phyloP scores from a whole-genome alignment of 2,888 invertebrate genomes.

The Sycophila texana region DNA sequence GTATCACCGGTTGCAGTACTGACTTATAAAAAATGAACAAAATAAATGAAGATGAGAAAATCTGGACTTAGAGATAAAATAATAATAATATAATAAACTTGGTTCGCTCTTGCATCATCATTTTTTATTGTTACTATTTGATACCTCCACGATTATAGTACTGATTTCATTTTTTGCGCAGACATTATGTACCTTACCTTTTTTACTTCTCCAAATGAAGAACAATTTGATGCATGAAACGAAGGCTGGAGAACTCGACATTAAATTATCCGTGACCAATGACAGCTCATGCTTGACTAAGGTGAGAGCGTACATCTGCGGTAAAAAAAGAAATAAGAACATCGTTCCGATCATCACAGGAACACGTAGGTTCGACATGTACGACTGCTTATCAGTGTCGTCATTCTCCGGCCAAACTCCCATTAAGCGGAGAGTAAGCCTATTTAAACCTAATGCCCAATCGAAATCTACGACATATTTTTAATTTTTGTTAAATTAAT shows the following conservation, averaged over 20 bases:
- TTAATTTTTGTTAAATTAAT: not conserved
- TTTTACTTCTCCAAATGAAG: slow-evolving; percentile 26
- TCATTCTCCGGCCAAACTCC: slow-evolving; percentile 35
- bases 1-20: slow-evolving; percentile 38
- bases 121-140: too few species aligned
- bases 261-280: slow-evolving; percentile 34
- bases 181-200: slow-evolving; percentile 1
- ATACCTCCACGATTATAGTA: too few species aligned
- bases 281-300: not conserved
- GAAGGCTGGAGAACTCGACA: slow-evolving; percentile 11
- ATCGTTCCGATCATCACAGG: slow-evolving; percentile 17
- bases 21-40: slow-evolving; percentile 14
- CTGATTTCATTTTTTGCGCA: not conserved
- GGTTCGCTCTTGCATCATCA: too few species aligned
- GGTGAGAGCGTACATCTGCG: slow-evolving; percentile 28
- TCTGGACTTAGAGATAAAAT: too few species aligned
- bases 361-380: slow-evolving; percentile 4
- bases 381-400: not conserved
- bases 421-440: not conserved
- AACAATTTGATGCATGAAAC: slow-evolving; percentile 23
- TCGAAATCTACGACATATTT: not conserved
- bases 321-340: not conserved
- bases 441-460: slow-evolving; percentile 8
- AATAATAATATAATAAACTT: too few species aligned
- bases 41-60: not conserved